Evolutionary conservation across 2,888 invertebrate genomes (phyloP), one percentile per base, ranked within the genome.

Genomic region (Gymnosoma rotundatum): DNA sequence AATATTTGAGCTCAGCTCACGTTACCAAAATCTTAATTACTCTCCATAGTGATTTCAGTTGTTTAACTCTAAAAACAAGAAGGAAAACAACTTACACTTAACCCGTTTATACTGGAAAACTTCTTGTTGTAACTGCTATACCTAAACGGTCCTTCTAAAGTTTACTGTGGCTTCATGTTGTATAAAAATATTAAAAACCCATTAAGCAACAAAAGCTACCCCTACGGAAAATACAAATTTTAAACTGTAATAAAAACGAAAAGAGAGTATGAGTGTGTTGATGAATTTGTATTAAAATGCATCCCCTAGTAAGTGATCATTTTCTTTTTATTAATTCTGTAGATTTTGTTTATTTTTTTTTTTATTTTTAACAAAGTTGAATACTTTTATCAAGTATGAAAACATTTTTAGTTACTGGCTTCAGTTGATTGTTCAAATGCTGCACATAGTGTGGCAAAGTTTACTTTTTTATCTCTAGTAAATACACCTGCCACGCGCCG

Each of bases 401-500:
- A n/a, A 32, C 9, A 54, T 60, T 66, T 18, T 54, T 42, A 67
- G 20, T 74, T 83, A 58, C 21, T 56, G 45, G 48, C 67, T 42
- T 58, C 32, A 73, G 58, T 73, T 73, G 32, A 64, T 52, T 84
- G 73, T 74, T 73, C 69, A 69, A 73, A 67, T 74, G 69, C 50
- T 45, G 74, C 45, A 69, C 72, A 54, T 42, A 60, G 83, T 83
- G 45, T 18, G 69, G 70, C 69, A 73, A 78, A 85, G 78, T 85
- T 83, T 72, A 63, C 75, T 63, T 81, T 78, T 70, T 78, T 84
- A 78, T 81, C 38, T 86, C 86, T 79, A 83, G 75, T 89, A 90
- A 91, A 91, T 90, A 91, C 90, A 90, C 90, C 90, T 90, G 90
- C 90, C 91, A 91, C 91, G 91, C 91, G 91, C 89, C 86, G 61